Base-by-base conservation (phyloP, 2,113 vertebrate species). In the Pteropus alecto region DNA sequence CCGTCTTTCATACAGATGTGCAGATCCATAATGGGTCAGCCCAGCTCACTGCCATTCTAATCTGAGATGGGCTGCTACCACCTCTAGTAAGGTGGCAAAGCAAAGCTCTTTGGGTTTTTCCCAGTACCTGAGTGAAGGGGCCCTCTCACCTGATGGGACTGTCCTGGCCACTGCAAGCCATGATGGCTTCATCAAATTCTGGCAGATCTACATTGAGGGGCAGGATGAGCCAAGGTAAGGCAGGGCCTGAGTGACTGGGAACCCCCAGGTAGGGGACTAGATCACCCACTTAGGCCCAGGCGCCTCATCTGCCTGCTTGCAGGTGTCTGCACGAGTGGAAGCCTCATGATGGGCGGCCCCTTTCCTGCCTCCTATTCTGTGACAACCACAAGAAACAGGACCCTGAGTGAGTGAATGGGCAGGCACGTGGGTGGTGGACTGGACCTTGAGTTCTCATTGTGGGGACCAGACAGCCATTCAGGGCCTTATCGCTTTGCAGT, bases 341-440 rank as follows among this genome's bases (percentile, higher is more conserved):
- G 58, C 99, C 99, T 63, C 99, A 99, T 22, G 99, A 99, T 61
- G 99, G 99, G 13, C 98, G 98, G 5, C 99, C 99, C 56, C 99
- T 99, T 30, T 99, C 99, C 92, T 99, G 99, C 95, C 98, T 99
- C 79, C 99, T 99, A 0, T 99, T 99, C 97, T 99, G 99, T 98
- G 99, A 99, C 98, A 99, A 99, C 98, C 99, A 99, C 98, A 99
- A 99, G 97, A 99, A 99, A 77, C 99, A 99, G 98, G 99, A 99
- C 95, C 99, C 99, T 61, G 99, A 99, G 99, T 99, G 97, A 99
- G 99, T 99, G 68, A 96, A 94, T 95, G 96, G 96, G 95, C 48
- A 91, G 67, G 33, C 58, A 38, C 21, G 76, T 7, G 10, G 65
- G 76, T 58, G 33, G 51, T 65, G 7, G 46, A 35, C 58, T 96